Percentiles rank a stretch among this genome's conserved stretches.
Conservation (phyloP, 2,797 vertebrate genomes). For the Sebastes itinus region DNA sequence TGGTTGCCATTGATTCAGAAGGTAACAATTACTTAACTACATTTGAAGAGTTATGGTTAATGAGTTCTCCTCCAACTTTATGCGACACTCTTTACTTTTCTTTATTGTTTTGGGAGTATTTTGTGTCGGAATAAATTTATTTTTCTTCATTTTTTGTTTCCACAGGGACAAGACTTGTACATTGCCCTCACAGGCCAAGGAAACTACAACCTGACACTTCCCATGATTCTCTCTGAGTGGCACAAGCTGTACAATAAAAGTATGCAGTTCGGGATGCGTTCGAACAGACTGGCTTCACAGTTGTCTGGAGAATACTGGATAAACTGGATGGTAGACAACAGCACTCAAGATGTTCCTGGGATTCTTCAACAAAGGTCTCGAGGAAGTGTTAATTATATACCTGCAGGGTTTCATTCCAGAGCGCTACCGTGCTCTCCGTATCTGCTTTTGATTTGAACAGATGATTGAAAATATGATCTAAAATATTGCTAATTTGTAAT, state of each 20-base stretch:
- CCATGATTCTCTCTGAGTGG: slow-evolving; percentile 80
- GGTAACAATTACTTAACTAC: slow-evolving; percentile 49
- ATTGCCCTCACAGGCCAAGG: not conserved
- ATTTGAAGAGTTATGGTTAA: not conserved
- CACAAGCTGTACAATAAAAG: slow-evolving; percentile 55
- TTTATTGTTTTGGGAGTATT: not conserved
- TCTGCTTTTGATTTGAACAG: not conserved
- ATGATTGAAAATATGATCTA: not conserved
- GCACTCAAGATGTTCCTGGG: slow-evolving; percentile 24
- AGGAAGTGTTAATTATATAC: not conserved
- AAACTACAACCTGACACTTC: slow-evolving; percentile 62
- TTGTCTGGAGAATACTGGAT: slow-evolving; percentile 56
- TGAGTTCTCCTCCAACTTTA: not conserved
- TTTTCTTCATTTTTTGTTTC: not conserved
- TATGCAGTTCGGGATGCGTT: slow-evolving; percentile 17
- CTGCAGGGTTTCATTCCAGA: slow-evolving; percentile 2
- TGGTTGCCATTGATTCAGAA: slow-evolving; percentile 59
- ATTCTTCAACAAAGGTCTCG: slow-evolving; percentile 76
- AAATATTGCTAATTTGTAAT: not conserved
- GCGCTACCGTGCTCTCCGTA: rapidly evolving
- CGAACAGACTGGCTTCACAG: not conserved
- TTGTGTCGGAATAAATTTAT: not conserved
- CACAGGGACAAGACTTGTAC: slow-evolving; percentile 46
- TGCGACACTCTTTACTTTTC: not conserved
- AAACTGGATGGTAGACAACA: slow-evolving; percentile 59